Percentiles rank a stretch among this genome's conserved stretches.
Evolutionary conservation across 2,888 invertebrate species (phyloP).

Genomic region (Phaonia tiefii): DNA sequence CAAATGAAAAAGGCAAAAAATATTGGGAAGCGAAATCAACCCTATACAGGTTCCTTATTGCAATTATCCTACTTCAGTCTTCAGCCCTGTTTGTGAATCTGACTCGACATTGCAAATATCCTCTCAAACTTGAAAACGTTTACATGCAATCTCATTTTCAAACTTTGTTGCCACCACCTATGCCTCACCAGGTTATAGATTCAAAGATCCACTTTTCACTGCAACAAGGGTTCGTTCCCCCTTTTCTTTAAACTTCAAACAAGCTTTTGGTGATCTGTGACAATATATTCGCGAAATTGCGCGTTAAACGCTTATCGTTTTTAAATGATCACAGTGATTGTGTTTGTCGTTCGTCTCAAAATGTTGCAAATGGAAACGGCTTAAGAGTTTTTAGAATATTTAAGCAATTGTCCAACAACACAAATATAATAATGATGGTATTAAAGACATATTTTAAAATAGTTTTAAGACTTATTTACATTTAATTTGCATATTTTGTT

Average conservation of each 20-base stretch:
- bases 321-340: conserved; percentile 55
- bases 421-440: conserved; percentile 59
- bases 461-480: conserved; percentile 78
- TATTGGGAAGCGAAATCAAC: no score
- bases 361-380: conserved; percentile 36
- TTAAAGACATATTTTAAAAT: conserved; percentile 70
- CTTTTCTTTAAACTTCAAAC: neutral
- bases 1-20: no score
- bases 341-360: conserved; percentile 37
- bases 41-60: no score
- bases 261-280: neutral
- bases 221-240: no score
- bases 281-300: conserved; percentile 30
- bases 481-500: conserved; percentile 78
- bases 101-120: no score
- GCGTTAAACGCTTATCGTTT: conserved; percentile 67
- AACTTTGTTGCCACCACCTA: no score
- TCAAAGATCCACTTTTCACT: no score
- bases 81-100: no score
- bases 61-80: no score
- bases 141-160: no score
- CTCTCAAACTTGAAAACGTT: no score
- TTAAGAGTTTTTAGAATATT: conserved; percentile 41
- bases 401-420: conserved; percentile 53
- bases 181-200: no score